phyloP scores from a whole-genome alignment of 2,797 vertebrate genomes.

The Tragopan temminckii region DNA sequence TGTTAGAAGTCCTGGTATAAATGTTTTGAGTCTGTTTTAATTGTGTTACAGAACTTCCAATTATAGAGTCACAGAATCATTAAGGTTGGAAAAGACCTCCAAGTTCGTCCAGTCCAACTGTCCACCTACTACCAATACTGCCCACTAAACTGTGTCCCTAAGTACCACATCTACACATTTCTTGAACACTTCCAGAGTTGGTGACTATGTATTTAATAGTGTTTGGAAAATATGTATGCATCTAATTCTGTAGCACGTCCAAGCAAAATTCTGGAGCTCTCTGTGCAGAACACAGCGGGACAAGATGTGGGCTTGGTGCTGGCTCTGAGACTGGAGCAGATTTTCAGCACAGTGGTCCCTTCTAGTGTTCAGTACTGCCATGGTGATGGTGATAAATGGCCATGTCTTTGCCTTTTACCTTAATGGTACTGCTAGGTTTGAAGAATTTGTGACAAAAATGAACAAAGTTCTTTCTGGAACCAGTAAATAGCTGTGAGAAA shows the following conservation, averaged over 20 bases:
- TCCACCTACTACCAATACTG: no score
- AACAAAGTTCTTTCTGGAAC: neutral
- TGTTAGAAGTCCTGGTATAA: neutral
- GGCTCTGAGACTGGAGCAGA: neutral
- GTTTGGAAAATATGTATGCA: neutral
- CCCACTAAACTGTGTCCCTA: no score
- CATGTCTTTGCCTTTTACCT: neutral
- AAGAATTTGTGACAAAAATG: neutral
- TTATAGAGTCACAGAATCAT: no score
- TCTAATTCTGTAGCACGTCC: neutral
- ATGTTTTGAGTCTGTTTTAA: neutral
- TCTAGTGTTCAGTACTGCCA: neutral
- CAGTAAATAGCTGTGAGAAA: neutral
- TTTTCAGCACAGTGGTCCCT: neutral
- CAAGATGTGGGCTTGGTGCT: neutral
- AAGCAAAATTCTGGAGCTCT: neutral
- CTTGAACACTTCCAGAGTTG: no score
- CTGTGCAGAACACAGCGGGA: rapidly evolving
- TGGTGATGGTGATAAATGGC: neutral
- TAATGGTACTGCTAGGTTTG: neutral
- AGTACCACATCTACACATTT: no score
- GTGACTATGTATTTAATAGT: neutral
- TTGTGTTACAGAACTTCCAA: neutral
- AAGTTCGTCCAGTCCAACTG: no score
- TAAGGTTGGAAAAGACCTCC: no score